Evolutionary conservation across 2,888 invertebrate species (phyloP), one percentile per base, ranked within the genome.

Genomic region (Cryptus viduatorius): DNA sequence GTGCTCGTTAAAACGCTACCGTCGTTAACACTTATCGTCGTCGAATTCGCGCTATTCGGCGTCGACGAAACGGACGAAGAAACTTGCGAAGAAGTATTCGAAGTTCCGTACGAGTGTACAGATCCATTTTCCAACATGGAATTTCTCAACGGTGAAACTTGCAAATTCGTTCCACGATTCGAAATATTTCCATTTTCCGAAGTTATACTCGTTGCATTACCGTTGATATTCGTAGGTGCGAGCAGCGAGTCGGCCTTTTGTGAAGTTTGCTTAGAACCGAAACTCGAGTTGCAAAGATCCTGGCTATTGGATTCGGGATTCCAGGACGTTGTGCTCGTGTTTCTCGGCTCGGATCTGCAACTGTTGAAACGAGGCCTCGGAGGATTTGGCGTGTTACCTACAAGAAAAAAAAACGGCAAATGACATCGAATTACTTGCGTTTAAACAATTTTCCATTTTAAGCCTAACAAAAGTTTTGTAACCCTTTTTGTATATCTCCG

Each of bases 341-440:
- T 71, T 61, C 92, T 90, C 1, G 94, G 93, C 59, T 95, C 96
- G 2, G 95, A 94, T 85, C 94, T 94, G 86, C 94, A 94, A 87
- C 94, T 94, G 92, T 95, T 95, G 94, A 95, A 96, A 72, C 96
- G 94, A 14, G 95, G 95, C 84, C 96, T 93, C 44, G 94, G 92
- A 16, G 94, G 94, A 87, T 94, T 94, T 46, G 94, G 94, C 81
- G 95, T 95, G 67, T 95, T 95, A 89, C 95, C 95, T 90, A 94
- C 29, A 79, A 59, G 73, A 71, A 61, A 7, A 24, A 42, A 19
- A 16, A 80, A 79, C 65, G 69, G 44, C 61, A 16, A 16, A 59
- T 56, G 19, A 56, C 16, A 56, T 56, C 37, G 37, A 37, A 48
- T 48, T 48, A 48, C 10, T 10, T 10, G 14, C 2, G 46, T 48